Conservation (phyloP, 2,113 vertebrate species). For the Sylvilagus bachmani region DNA sequence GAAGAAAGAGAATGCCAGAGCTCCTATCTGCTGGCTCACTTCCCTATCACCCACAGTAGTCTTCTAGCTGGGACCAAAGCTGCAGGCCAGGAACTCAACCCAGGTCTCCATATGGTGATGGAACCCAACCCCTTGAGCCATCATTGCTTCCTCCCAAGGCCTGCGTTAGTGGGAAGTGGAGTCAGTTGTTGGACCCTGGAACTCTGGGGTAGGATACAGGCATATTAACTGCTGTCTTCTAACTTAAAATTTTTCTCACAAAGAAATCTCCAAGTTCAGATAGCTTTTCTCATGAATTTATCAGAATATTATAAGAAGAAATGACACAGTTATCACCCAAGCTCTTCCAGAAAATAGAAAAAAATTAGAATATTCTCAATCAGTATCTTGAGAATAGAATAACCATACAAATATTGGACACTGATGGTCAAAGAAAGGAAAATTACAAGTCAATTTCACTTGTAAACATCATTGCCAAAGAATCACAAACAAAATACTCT, state of each 20-base stretch:
- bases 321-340: not conserved
- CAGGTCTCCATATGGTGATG: too few species aligned
- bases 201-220: too few species aligned
- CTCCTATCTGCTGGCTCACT: too few species aligned
- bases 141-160: too few species aligned
- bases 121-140: too few species aligned
- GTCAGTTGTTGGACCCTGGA: too few species aligned
- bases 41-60: too few species aligned
- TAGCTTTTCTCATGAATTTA: not conserved
- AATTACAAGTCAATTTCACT: not conserved
- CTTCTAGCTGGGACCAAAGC: too few species aligned
- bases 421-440: constrained; percentile 30
- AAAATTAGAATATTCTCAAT: not conserved
- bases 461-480: not conserved
- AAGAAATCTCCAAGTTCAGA: not conserved
- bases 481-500: not conserved
- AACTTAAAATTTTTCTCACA: not conserved
- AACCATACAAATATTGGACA: not conserved
- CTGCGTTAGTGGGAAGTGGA: too few species aligned
- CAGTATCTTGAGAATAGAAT: not conserved
- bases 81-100: too few species aligned
- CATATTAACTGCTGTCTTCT: not conserved
- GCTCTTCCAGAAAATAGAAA: not conserved
- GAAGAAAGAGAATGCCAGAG: too few species aligned
- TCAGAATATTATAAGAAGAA: not conserved